Conservation (phyloP, 37 sponge, comb jelly and placozoan species). For the Eunapius fragilis region DNA sequence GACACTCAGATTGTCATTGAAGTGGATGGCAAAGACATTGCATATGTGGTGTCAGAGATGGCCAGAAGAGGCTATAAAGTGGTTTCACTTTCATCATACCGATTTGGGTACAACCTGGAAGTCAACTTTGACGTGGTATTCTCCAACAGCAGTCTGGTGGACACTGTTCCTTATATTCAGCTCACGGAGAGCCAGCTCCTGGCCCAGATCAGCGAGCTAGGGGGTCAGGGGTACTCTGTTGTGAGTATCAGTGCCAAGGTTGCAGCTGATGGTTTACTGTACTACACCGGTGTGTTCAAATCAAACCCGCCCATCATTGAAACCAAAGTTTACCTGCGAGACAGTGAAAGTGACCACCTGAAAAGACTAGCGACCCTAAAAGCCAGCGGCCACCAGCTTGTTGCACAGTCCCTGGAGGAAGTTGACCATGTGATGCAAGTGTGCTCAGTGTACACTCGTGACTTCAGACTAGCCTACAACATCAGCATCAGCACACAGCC, state of each 20-base stretch:
- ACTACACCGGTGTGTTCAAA: constrained; percentile 35
- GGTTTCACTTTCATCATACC: constrained; percentile 11
- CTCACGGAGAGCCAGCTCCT: constrained; percentile 4
- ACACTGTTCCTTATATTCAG: constrained; percentile 17
- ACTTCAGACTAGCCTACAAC: constrained; percentile 26
- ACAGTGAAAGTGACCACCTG: background rate
- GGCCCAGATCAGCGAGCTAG: constrained; percentile 3
- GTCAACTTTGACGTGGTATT: constrained; percentile 36
- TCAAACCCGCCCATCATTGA: constrained; percentile 1
- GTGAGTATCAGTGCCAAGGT: constrained; percentile 3
- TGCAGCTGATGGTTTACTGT: background rate
- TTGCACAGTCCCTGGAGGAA: constrained; percentile 38
- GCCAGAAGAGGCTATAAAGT: constrained; percentile 28
- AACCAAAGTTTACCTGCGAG: constrained; percentile 21
- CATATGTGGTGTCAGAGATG: background rate
- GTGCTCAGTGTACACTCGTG: constrained; percentile 34
- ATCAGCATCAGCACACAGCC: constrained; percentile 18
- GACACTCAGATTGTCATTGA: background rate
- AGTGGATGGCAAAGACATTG: background rate
- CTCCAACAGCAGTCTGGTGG: constrained; percentile 29
- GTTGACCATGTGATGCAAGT: background rate
- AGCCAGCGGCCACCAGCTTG: constrained; percentile 2
- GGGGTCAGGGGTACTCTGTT: constrained; percentile 9
- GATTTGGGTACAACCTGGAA: background rate
- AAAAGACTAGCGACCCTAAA: background rate